Evolutionary conservation across 2,888 invertebrate genomes (phyloP).

Genomic region (Bibio marci): DNA sequence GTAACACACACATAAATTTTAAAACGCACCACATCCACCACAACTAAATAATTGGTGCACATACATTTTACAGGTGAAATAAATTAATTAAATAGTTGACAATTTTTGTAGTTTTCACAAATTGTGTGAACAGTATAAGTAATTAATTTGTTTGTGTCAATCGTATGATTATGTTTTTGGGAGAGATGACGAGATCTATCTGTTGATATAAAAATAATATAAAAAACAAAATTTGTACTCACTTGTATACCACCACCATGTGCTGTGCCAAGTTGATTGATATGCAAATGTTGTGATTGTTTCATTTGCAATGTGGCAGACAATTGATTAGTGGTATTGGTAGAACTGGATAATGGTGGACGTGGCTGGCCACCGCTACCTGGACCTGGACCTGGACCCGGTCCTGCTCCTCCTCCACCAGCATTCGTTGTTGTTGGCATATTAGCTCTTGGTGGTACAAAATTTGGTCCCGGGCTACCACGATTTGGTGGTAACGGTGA

Average conservation of each 20-base stretch:
- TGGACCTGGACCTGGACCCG: conserved; percentile 14
- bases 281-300: conserved; percentile 76
- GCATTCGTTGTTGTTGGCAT: neutral
- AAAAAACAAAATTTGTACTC: too few species aligned
- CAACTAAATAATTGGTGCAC: too few species aligned
- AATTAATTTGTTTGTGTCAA: too few species aligned
- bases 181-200: too few species aligned
- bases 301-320: conserved; percentile 59
- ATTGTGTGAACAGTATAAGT: too few species aligned
- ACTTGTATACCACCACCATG: conserved; percentile 60
- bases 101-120: too few species aligned
- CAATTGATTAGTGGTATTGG: conserved; percentile 9
- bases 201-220: too few species aligned
- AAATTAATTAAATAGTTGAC: too few species aligned
- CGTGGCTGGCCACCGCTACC: conserved; percentile 12
- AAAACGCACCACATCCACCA: too few species aligned
- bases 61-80: too few species aligned
- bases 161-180: too few species aligned
- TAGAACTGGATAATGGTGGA: conserved; percentile 11
- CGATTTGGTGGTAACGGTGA: conserved; percentile 33
- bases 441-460: conserved; percentile 21
- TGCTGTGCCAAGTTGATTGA: conserved; percentile 58
- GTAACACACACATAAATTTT: too few species aligned
- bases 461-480: conserved; percentile 29
- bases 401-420: neutral